phyloP scores from a whole-genome alignment of 1,140 invertebrate species.

The Drosophila dunni region DNA sequence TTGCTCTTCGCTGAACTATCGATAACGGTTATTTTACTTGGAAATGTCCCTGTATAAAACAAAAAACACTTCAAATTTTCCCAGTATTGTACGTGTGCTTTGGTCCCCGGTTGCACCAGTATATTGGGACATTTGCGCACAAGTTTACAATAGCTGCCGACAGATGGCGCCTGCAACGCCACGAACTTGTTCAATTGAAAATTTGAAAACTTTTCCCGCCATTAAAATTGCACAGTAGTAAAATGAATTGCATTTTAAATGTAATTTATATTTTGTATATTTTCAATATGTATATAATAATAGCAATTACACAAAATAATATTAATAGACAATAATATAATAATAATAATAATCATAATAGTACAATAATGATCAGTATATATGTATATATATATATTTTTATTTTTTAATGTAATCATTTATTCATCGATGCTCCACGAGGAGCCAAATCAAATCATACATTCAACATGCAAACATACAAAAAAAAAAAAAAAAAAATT shows the following conservation, averaged over 20 bases:
- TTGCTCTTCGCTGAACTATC: conserved; percentile 10
- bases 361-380: conserved; percentile 56
- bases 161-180: not conserved
- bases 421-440: conserved; percentile 23
- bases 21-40: not conserved
- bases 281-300: conserved; percentile 65
- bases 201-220: too few species aligned
- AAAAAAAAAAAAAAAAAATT: conserved; percentile 30
- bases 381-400: conserved; percentile 48
- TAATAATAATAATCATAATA: conserved; percentile 57
- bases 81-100: too few species aligned
- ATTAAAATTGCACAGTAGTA: too few species aligned
- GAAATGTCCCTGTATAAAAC: too few species aligned
- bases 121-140: not conserved
- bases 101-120: too few species aligned
- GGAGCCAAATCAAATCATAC: conserved; percentile 35
- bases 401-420: conserved; percentile 21
- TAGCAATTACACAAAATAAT: conserved; percentile 68
- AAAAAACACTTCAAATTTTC: too few species aligned
- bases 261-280: conserved; percentile 63
- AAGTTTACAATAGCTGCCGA: not conserved
- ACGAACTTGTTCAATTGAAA: not conserved
- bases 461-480: conserved; percentile 47
- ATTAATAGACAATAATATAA: conserved; percentile 67
- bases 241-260: conserved; percentile 28